Conservation (phyloP, 2,113 vertebrate species). For the Amphilophus citrinellus region DNA sequence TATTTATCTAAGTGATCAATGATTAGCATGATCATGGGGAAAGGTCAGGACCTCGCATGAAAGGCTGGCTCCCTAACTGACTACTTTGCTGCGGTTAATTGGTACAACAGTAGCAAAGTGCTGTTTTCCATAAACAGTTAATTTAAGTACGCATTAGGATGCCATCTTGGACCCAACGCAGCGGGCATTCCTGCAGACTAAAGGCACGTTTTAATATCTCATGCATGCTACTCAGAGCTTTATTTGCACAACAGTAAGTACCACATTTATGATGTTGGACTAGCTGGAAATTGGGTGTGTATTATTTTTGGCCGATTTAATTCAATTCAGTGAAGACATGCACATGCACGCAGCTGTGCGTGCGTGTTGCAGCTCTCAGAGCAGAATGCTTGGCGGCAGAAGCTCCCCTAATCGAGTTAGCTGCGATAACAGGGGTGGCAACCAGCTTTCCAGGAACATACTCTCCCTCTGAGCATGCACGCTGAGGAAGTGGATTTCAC, state of each 20-base stretch:
- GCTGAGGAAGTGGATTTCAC: constrained; percentile 47
- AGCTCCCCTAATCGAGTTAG: constrained; percentile 72
- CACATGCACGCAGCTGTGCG: background rate
- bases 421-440: constrained; percentile 66
- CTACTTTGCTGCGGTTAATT: constrained; percentile 34
- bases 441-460: constrained; percentile 75
- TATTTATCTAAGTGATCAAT: constrained; percentile 69
- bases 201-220: background rate
- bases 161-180: background rate
- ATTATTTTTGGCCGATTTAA: constrained; percentile 31
- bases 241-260: constrained; percentile 9
- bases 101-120: constrained; percentile 34
- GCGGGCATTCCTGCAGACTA: background rate
- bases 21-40: constrained; percentile 62
- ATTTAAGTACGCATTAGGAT: constrained; percentile 8
- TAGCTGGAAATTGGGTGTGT: constrained; percentile 14
- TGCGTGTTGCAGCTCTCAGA: constrained; percentile 1
- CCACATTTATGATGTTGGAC: background rate
- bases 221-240: constrained; percentile 1
- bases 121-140: constrained; percentile 34
- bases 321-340: constrained; percentile 10
- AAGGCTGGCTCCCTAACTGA: constrained; percentile 29
- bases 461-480: constrained; percentile 44
- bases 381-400: constrained; percentile 40
- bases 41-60: constrained; percentile 62